phyloP scores from a whole-genome alignment of 2,113 vertebrate genomes.

The Catharus minimus region DNA sequence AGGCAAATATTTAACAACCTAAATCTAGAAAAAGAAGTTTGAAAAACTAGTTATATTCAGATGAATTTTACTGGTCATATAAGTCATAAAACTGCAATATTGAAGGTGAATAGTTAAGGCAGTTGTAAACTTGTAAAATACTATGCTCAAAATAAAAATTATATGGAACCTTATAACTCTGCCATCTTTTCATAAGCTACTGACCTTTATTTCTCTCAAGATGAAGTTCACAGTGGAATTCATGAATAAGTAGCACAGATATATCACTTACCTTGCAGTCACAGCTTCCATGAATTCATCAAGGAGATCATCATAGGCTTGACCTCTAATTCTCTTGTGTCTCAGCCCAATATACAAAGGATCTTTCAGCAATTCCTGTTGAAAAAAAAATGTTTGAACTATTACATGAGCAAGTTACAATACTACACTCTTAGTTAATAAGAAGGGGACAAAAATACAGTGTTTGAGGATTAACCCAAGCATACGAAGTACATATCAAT shows the following conservation, averaged over 20 bases:
- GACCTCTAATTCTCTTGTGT: conserved; percentile 89
- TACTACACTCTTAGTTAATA: background rate
- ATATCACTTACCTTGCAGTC: conserved; percentile 83
- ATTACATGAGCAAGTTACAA: background rate
- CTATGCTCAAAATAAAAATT: background rate
- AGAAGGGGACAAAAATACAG: background rate
- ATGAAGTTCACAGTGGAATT: background rate
- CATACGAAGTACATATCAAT: background rate
- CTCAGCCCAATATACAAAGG: conserved; percentile 94
- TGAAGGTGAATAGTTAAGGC: background rate
- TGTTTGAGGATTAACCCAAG: conserved; percentile 27
- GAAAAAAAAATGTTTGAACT: background rate
- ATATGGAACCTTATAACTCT: background rate
- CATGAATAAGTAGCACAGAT: background rate
- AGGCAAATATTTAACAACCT: background rate
- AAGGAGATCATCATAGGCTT: conserved; percentile 90
- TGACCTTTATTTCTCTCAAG: background rate
- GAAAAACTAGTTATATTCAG: background rate
- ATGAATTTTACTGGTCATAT: background rate
- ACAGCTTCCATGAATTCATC: conserved; percentile 98
- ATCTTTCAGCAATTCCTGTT: conserved; percentile 88
- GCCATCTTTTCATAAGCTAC: background rate
- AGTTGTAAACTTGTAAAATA: background rate
- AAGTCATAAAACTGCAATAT: background rate
- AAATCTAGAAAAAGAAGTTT: background rate